Base-by-base conservation (phyloP, 2,113 vertebrate species). In the Nyctibius bracteatus region DNA sequence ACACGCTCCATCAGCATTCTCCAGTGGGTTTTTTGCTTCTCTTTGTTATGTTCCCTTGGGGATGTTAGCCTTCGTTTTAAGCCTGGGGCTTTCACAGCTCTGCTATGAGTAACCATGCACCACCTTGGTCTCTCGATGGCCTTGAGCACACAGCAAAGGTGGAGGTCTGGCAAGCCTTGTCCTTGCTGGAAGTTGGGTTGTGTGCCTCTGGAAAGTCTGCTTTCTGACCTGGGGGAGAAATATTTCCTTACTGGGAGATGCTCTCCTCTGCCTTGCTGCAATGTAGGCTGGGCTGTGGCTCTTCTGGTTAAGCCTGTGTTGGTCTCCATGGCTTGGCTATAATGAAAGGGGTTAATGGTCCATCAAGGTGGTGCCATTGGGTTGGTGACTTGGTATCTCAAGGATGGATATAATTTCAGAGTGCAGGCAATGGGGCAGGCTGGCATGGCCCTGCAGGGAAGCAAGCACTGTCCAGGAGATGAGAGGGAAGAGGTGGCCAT, bases 41-140 rank as follows among this genome's bases (percentile, higher is more conserved):
- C 57, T 80, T 88, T 95, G 59, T 79, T 93, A 43, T 77, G 83
- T 92, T 94, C 90, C 89, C 91, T 75, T 84, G 92, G 91, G 84
- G 92, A 87, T 12, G 0, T 82, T 51, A 55, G 59, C 61, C 35
- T 52, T 55, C 9, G 2, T 39, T 25, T 49, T 27, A 10, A 94
- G 51, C 47, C 51, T 47, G 44, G 41, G 51, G 30, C 33, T 92
- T 62, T 28, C 61, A 43, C 61, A 72, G 41, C 55, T 81, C 39
- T 51, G 27, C 30, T 43, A 44, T 30, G 28, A 75, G 90, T 61
- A 73, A 57, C 55, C 21, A 3, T 22, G 28, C 71, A 80, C 44
- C 54, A 35, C 33, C 63, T 55, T 13, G 5, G 31, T 33, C 8
- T 54, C 23, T 30, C 3, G 6, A 21, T 9, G 12, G 30, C 67